These are phyloP conservation scores for Erynnis tages DNA, from an alignment of 2,888 invertebrate genomes.

Conservation along the genomic window DNA sequence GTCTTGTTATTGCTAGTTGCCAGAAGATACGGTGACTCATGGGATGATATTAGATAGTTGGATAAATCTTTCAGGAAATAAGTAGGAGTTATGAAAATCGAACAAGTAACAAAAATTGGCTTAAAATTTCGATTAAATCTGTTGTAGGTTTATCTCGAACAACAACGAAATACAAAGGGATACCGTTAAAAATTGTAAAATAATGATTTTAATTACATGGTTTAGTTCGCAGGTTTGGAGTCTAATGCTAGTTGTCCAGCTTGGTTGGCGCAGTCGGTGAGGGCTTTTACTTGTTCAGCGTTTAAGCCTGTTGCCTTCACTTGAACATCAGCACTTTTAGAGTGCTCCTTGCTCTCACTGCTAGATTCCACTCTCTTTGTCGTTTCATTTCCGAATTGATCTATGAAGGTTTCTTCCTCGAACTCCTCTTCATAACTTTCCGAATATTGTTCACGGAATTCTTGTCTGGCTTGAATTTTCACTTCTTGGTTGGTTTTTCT, in stretches of 20 bases:
- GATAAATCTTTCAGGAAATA: constrained; percentile 28
- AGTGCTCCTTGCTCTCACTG: constrained; percentile 75
- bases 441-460: constrained; percentile 71
- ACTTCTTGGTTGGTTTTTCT: constrained; percentile 67
- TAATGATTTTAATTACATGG: constrained; percentile 48
- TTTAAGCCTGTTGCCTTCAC: constrained; percentile 75
- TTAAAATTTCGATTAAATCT: too few species aligned
- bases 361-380: constrained; percentile 73
- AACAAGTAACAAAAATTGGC: constrained; percentile 33
- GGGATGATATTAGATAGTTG: too few species aligned
- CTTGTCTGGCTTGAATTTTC: constrained; percentile 73
- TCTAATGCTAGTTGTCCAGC: constrained; percentile 76
- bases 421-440: constrained; percentile 77
- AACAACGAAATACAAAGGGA: too few species aligned
- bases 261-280: constrained; percentile 74
- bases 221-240: constrained; percentile 71
- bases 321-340: constrained; percentile 72
- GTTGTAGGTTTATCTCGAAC: too few species aligned
- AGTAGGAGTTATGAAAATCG: constrained; percentile 43
- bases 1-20: too few species aligned
- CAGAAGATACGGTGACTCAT: too few species aligned
- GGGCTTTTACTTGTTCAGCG: constrained; percentile 70
- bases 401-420: constrained; percentile 73
- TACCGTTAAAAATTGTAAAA: too few species aligned
- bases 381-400: constrained; percentile 68